Evolutionary conservation across 2,797 vertebrate species (phyloP), one percentile per base, ranked within the genome.

Genomic region (Danio albolineatus): DNA sequence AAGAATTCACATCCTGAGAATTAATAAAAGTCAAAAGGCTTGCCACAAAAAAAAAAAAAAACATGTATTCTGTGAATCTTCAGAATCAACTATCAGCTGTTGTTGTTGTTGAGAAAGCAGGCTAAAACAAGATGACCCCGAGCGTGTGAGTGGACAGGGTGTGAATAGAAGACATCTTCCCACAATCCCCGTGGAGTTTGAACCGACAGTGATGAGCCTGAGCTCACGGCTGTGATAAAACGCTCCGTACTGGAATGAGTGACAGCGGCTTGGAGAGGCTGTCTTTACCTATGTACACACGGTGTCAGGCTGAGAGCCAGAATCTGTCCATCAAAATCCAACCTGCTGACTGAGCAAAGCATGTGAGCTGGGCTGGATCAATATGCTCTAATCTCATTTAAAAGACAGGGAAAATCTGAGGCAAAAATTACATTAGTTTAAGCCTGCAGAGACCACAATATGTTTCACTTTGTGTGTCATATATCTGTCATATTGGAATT

Each of bases 131-230:
- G 70, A 73, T 44, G 74, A 53, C 67, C 78, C 73, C 59, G 38
- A 3, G 13, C 5, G 60, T 53, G 72, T 69, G 70, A 28, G 28
- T 17, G 69, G 67, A 81, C 66, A 78, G 71, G 80, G 76, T 74
- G 79, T 56, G 80, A 79, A 82, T 82, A 39, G 38, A 82, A 82
- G 82, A 79, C 79, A 78, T 86, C 69, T 76, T 79, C 41, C 60
- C 36, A 70, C 79, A 60, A 57, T 67, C 61, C 82, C 73, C 28
- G 64, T 4, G 10, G 61, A 61, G 76, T 80, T 75, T 51, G 61
- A 76, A 62, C 38, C 65, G 71, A 80, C 72, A 56, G 56, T 73
- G 76, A 73, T 70, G 81, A 79, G 56, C 70, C 65, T 28, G 56
- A 65, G 60, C 53, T 76, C 2, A 7, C 51, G 39, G 76, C 14